Percentiles rank a stretch among this genome's conserved stretches.
These are phyloP conservation scores for Xyliphius kryptos DNA, from an alignment of 2,113 vertebrate genomes.

Conservation along the genomic window DNA sequence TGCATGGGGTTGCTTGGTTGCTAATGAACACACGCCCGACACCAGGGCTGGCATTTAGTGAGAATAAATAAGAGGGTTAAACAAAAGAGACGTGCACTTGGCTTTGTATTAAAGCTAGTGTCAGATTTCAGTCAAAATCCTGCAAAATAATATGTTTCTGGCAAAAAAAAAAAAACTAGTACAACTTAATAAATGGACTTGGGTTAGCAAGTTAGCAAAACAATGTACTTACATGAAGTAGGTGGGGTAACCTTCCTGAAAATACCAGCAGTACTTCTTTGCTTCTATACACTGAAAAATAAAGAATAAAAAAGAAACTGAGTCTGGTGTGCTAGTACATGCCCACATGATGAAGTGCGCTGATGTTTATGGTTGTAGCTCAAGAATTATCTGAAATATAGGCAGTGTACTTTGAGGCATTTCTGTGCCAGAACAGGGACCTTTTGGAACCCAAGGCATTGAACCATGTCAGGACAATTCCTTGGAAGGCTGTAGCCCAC, in stretches of 20 bases:
- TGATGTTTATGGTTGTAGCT: too few relatives aligned
- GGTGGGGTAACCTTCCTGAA: slow-evolving; percentile 91
- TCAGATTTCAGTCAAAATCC: not conserved
- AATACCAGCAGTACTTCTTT: slow-evolving; percentile 98
- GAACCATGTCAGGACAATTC: too few relatives aligned
- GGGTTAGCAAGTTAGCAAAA: too few relatives aligned
- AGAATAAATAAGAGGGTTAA: slow-evolving; percentile 17
- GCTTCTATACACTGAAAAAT: slow-evolving; percentile 83
- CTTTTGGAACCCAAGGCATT: too few relatives aligned
- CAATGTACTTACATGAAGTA: slow-evolving; percentile 99
- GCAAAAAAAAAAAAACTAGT: not conserved
- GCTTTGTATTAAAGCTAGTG: slow-evolving; percentile 13
- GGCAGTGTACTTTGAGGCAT: too few relatives aligned
- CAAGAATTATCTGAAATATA: too few relatives aligned
- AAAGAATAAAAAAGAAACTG: too few relatives aligned
- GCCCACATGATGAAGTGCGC: slow-evolving; percentile 98
- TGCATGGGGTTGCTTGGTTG: slow-evolving; percentile 1
- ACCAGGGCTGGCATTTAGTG: slow-evolving; percentile 5
- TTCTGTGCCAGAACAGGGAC: too few relatives aligned
- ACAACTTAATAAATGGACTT: too few relatives aligned
- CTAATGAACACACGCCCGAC: slow-evolving; percentile 26
- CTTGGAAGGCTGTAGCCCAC: too few relatives aligned
- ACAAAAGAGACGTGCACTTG: not conserved
- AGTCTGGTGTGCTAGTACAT: not conserved
- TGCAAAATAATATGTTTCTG: not conserved